These are phyloP conservation scores for Drosophila mercatorum DNA, from an alignment of 2,888 invertebrate genomes.

Conservation along the genomic window DNA sequence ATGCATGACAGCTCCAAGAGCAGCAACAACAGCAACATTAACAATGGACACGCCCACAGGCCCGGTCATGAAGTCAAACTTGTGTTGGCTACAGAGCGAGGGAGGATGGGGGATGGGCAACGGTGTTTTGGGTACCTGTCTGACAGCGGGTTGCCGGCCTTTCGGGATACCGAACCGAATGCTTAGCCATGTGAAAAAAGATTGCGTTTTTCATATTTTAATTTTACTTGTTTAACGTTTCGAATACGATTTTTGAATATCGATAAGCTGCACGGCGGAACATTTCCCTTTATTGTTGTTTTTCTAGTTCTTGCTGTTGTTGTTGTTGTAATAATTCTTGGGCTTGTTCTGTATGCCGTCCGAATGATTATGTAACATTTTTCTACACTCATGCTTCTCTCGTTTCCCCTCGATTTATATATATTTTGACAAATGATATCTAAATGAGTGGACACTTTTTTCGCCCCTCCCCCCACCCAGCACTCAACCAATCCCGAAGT, in stretches of 20 bases:
- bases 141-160: slow-evolving; percentile 71
- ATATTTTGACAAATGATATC: slow-evolving; percentile 80
- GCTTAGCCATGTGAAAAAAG: slow-evolving; percentile 79
- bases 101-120: background rate
- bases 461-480: background rate
- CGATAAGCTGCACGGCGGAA: slow-evolving; percentile 68
- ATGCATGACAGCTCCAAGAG: slow-evolving; percentile 74
- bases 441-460: slow-evolving; percentile 74
- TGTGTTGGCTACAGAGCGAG: background rate
- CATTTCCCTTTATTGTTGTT: slow-evolving; percentile 33
- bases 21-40: slow-evolving; percentile 50
- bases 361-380: slow-evolving; percentile 74
- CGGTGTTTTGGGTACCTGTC: slow-evolving; percentile 61
- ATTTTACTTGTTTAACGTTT: slow-evolving; percentile 68
- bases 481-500: slow-evolving; percentile 13
- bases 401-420: slow-evolving; percentile 60
- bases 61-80: slow-evolving; percentile 50
- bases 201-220: slow-evolving; percentile 80
- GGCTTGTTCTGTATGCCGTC: slow-evolving; percentile 55
- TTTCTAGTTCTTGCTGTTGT: slow-evolving; percentile 7
- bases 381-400: slow-evolving; percentile 31
- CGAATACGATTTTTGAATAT: slow-evolving; percentile 74
- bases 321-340: slow-evolving; percentile 18
- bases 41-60: slow-evolving; percentile 61
- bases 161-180: slow-evolving; percentile 49